Evolutionary conservation across 2,888 invertebrate genomes (phyloP).

Genomic region (Taenaris catops): DNA sequence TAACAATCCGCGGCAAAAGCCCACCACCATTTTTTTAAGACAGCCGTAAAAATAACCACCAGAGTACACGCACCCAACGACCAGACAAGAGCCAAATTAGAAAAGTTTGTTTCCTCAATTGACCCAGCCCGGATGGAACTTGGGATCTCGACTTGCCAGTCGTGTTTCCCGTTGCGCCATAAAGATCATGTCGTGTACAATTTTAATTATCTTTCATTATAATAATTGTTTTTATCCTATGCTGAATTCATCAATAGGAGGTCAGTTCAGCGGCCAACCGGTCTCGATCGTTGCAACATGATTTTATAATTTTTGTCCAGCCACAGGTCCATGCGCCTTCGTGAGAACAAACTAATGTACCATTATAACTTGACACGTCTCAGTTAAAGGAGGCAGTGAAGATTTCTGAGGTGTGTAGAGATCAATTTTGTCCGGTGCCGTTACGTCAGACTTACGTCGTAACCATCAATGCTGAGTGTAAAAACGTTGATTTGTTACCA

Average conservation of each 20-base stretch:
- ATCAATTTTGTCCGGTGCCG: slow-evolving; percentile 17
- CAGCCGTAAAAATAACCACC: too few relatives aligned
- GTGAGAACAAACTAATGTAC: slow-evolving; percentile 60
- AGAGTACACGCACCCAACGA: too few relatives aligned
- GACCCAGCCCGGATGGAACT: too few relatives aligned
- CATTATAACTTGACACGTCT: slow-evolving; percentile 27
- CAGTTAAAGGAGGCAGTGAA: slow-evolving; percentile 7
- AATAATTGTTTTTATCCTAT: not conserved
- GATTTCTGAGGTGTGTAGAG: slow-evolving; percentile 4
- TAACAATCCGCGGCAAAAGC: too few relatives aligned
- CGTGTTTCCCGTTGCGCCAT: too few relatives aligned
- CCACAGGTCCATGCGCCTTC: slow-evolving; percentile 61
- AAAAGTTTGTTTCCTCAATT: too few relatives aligned
- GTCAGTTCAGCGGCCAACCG: slow-evolving; percentile 40
- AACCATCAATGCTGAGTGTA: slow-evolving; percentile 23
- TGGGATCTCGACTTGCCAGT: too few relatives aligned
- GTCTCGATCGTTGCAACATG: slow-evolving; percentile 54
- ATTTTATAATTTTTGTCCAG: slow-evolving; percentile 43
- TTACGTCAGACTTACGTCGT: slow-evolving; percentile 35
- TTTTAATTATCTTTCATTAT: too few relatives aligned
- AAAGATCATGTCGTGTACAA: too few relatives aligned
- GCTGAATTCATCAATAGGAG: slow-evolving; percentile 13
- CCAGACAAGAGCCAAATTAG: too few relatives aligned
- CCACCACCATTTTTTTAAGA: too few relatives aligned
- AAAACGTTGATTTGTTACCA: slow-evolving; percentile 23